phyloP scores from a whole-genome alignment of 2,797 vertebrate genomes.

The Pantherophis alleghaniensis region DNA sequence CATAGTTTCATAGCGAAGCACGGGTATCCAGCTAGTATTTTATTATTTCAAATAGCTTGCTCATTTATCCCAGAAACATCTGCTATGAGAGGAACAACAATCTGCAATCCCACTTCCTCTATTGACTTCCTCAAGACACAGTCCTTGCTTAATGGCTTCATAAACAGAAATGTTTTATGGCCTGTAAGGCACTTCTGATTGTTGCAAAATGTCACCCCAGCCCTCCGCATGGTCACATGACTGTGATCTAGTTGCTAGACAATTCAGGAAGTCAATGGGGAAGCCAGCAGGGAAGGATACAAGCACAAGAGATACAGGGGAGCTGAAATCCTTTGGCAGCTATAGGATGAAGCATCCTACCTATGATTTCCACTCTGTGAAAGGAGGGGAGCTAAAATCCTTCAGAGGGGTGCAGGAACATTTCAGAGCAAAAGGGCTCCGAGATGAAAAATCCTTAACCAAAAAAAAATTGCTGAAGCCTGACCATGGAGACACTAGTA shows the following conservation, averaged over 20 bases:
- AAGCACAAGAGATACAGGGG: too few relatives aligned
- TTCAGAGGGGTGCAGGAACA: neutral
- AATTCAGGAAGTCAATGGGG: too few relatives aligned
- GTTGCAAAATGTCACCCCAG: too few relatives aligned
- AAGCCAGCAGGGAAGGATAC: too few relatives aligned
- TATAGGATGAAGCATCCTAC: neutral
- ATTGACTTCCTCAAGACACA: neutral
- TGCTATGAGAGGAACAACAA: neutral
- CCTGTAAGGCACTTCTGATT: too few relatives aligned
- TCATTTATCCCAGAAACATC: neutral
- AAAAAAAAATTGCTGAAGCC: neutral
- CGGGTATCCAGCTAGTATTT: neutral
- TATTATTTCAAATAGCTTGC: neutral
- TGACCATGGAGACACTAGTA: neutral
- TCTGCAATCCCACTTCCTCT: neutral
- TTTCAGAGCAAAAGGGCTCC: neutral
- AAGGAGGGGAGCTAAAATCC: neutral
- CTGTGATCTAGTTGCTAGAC: too few relatives aligned
- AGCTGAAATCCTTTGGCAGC: neutral
- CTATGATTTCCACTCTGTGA: neutral
- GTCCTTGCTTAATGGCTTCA: too few relatives aligned
- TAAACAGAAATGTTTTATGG: too few relatives aligned
- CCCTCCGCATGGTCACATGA: too few relatives aligned
- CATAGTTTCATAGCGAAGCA: too few relatives aligned
- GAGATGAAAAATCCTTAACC: neutral